Conservation (phyloP, 2,113 vertebrate species). For the Nestor notabilis region DNA sequence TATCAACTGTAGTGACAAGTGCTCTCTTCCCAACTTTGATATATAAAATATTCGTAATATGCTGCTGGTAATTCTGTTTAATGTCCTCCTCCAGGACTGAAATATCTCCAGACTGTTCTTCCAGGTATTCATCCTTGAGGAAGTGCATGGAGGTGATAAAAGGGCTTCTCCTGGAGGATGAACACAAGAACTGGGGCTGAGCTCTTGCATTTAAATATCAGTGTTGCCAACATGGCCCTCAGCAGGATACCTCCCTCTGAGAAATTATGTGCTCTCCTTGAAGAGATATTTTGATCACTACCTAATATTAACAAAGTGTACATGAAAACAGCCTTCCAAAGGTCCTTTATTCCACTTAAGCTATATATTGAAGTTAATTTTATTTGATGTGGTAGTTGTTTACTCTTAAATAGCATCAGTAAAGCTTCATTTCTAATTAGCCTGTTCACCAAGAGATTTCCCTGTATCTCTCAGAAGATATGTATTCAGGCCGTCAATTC, state of each 20-base stretch:
- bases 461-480: neutral
- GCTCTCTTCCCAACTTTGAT: neutral
- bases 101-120: neutral
- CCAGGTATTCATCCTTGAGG: rapidly evolving
- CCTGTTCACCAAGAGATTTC: neutral
- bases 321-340: neutral
- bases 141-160: rapidly evolving
- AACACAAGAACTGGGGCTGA: neutral
- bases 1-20: no score
- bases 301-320: neutral
- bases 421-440: neutral
- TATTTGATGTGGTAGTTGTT: neutral
- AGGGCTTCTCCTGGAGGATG: neutral
- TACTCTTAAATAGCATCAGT: neutral
- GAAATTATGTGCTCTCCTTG: rapidly evolving
- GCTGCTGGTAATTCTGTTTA: neutral
- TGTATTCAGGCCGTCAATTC: neutral
- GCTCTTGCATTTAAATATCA: rapidly evolving
- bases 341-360: neutral
- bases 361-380: neutral
- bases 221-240: rapidly evolving
- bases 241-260: neutral
- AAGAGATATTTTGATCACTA: rapidly evolving
- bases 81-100: neutral
- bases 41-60: neutral